Percentiles rank a stretch among this genome's conserved stretches.
Evolutionary conservation across 1,140 invertebrate genomes (phyloP).

Genomic region (Cydia pomonella): DNA sequence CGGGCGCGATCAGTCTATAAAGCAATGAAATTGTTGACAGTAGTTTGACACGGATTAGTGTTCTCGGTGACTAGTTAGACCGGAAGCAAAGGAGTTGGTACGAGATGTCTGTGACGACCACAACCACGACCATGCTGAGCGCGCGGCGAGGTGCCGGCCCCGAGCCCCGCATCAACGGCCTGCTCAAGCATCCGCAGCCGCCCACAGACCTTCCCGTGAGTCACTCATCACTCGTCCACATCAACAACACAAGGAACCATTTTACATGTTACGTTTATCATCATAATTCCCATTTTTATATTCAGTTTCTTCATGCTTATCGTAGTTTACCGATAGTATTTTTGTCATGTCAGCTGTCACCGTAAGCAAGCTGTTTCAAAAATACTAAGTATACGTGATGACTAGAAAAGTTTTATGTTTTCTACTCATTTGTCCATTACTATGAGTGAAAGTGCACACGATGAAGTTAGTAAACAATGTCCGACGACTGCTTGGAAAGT

Average conservation of each 20-base stretch:
- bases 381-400: too few relatives aligned
- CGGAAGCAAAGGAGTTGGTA: background rate
- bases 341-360: too few relatives aligned
- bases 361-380: too few relatives aligned
- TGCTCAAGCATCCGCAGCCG: constrained; percentile 13
- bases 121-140: constrained; percentile 68
- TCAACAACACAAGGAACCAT: background rate
- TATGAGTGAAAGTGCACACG: constrained; percentile 11
- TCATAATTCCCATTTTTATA: background rate
- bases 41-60: background rate
- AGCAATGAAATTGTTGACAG: constrained; percentile 4
- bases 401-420: too few relatives aligned
- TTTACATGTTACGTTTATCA: too few relatives aligned
- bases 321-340: too few relatives aligned
- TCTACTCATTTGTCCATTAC: background rate
- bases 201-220: constrained; percentile 26
- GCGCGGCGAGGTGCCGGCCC: constrained; percentile 36
- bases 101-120: constrained; percentile 66
- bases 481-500: constrained; percentile 21
- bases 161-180: background rate
- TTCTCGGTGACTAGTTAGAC: background rate
- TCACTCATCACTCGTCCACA: background rate
- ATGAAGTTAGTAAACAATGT: background rate
- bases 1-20: background rate
- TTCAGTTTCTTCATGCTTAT: background rate